Percentiles rank a stretch among this genome's conserved stretches.
These are phyloP conservation scores for Boloria selene DNA, from an alignment of 2,888 invertebrate genomes.

Conservation along the genomic window DNA sequence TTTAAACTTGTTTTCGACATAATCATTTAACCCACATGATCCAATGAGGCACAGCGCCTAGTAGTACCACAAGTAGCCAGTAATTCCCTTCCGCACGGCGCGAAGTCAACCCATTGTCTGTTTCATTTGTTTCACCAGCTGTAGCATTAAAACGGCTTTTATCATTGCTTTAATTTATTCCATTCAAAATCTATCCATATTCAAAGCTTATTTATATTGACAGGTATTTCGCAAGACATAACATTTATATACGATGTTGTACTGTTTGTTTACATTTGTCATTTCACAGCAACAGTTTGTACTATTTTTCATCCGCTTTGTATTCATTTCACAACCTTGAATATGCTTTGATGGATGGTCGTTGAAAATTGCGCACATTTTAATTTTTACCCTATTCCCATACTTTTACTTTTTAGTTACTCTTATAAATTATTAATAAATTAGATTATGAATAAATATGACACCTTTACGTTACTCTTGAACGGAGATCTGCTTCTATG, in stretches of 20 bases:
- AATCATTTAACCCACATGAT: not conserved
- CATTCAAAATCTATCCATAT: constrained; percentile 17
- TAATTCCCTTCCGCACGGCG: constrained; percentile 65
- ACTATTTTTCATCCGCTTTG: constrained; percentile 36
- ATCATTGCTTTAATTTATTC: constrained; percentile 37
- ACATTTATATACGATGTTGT: constrained; percentile 31
- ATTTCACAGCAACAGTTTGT: constrained; percentile 29
- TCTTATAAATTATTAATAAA: not conserved
- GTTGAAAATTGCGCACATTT: constrained; percentile 24
- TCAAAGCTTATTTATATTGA: constrained; percentile 29
- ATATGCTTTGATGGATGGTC: constrained; percentile 32
- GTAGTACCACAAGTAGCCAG: constrained; percentile 30
- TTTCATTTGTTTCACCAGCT: constrained; percentile 52
- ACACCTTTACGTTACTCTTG: constrained; percentile 15
- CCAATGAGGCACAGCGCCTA: constrained; percentile 12
- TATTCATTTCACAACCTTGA: constrained; percentile 30
- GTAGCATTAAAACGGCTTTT: constrained; percentile 46
- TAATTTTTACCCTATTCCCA: constrained; percentile 14
- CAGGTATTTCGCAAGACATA: constrained; percentile 29
- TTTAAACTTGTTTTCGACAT: not conserved
- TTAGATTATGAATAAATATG: not conserved
- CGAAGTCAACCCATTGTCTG: constrained; percentile 79
- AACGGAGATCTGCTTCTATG: constrained; percentile 37
- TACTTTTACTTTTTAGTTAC: constrained; percentile 14
- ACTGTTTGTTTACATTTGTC: constrained; percentile 37